Conservation (phyloP, 2,888 invertebrate genomes). For the Thumatha senex region DNA sequence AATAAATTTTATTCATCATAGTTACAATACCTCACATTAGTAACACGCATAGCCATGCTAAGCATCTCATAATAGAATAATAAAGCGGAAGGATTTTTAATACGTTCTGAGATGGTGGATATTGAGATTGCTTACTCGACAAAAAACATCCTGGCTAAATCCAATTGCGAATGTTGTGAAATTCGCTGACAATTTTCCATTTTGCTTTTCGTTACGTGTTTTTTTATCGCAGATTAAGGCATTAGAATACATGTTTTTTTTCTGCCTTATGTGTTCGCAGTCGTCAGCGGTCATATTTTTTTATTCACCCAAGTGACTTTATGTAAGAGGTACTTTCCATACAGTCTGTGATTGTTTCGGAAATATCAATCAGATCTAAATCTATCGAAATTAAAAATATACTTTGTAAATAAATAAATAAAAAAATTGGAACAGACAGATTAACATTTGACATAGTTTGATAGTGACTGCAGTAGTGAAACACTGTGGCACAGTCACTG, state of each 20-base stretch:
- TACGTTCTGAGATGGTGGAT: slow-evolving; percentile 18
- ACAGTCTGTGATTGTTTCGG: no score
- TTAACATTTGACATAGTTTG: no score
- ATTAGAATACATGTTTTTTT: slow-evolving; percentile 3
- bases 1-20: no score
- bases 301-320: no score
- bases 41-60: slow-evolving; percentile 9
- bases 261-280: neutral
- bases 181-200: slow-evolving; percentile 34
- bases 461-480: no score
- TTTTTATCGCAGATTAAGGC: slow-evolving; percentile 3
- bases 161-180: slow-evolving; percentile 33
- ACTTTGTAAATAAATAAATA: no score
- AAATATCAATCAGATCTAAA: no score
- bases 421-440: no score
- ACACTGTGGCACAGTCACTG: no score
- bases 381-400: no score
- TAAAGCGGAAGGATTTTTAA: slow-evolving; percentile 33
- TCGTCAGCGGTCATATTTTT: neutral
- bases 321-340: no score
- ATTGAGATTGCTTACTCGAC: slow-evolving; percentile 26
- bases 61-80: slow-evolving; percentile 26
- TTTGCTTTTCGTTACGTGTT: slow-evolving; percentile 31
- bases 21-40: neutral
- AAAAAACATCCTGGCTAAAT: slow-evolving; percentile 33